phyloP scores from a whole-genome alignment of 2,797 vertebrate species.

The Emys orbicularis region DNA sequence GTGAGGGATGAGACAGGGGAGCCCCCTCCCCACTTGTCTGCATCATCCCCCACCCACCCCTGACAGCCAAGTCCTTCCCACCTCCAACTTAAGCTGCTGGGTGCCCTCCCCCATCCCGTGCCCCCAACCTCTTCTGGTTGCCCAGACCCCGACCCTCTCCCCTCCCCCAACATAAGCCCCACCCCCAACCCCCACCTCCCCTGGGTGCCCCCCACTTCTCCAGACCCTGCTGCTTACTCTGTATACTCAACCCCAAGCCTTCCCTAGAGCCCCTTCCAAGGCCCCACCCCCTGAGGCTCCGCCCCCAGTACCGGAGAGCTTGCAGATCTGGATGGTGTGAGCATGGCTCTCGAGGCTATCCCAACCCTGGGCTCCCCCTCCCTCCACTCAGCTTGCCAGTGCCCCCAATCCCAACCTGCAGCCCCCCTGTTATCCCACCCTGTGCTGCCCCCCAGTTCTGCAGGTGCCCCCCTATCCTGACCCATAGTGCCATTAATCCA shows the following conservation, averaged over 20 bases:
- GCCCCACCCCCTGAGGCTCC: neutral
- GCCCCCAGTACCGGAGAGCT: slow-evolving; percentile 88
- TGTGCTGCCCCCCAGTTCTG: too few relatives aligned
- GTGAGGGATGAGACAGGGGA: neutral
- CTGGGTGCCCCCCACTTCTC: neutral
- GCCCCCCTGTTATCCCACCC: neutral
- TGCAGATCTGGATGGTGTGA: slow-evolving; percentile 96
- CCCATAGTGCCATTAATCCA: too few relatives aligned
- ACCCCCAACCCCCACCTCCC: too few relatives aligned
- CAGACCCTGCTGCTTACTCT: neutral
- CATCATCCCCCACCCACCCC: neutral
- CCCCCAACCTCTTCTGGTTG: neutral
- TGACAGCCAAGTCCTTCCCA: too few relatives aligned
- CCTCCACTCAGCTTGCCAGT: slow-evolving; percentile 88
- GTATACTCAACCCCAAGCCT: neutral
- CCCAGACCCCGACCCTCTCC: neutral
- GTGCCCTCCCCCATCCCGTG: too few relatives aligned
- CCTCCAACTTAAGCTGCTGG: too few relatives aligned
- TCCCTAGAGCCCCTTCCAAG: neutral
- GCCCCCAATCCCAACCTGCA: too few relatives aligned
- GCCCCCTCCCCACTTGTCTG: neutral
- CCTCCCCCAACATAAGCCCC: neutral
- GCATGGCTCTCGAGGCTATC: slow-evolving; percentile 90
- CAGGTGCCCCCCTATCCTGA: too few relatives aligned
- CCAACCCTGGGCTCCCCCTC: fast-evolving